phyloP scores from a whole-genome alignment of 2,888 invertebrate species.

The Embidobia sp. region DNA sequence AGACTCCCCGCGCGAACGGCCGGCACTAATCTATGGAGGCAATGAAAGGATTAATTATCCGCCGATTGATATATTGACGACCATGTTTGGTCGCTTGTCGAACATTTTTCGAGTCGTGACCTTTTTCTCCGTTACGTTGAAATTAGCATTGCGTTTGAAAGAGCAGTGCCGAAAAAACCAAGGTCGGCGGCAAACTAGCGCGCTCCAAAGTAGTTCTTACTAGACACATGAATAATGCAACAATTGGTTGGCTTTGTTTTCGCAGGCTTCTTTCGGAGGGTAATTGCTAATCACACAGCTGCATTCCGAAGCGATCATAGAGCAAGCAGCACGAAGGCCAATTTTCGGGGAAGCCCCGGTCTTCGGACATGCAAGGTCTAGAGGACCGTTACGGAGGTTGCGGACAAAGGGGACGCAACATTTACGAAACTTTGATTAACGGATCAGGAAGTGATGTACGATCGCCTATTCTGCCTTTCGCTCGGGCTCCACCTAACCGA shows the following conservation, averaged over 20 bases:
- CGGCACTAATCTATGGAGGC: conserved; percentile 57
- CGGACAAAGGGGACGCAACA: conserved; percentile 10
- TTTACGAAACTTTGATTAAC: conserved; percentile 48
- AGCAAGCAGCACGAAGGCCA: conserved; percentile 51
- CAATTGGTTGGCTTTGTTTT: conserved; percentile 74
- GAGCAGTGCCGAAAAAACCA: conserved; percentile 6
- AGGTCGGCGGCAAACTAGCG: conserved; percentile 6
- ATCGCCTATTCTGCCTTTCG: conserved; percentile 29
- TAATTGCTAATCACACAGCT: conserved; percentile 56
- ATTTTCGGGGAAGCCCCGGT: conserved; percentile 39
- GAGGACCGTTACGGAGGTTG: conserved; percentile 30
- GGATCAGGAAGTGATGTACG: conserved; percentile 50
- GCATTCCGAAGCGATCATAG: conserved; percentile 62
- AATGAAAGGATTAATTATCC: conserved; percentile 65
- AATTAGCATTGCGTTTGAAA: conserved; percentile 43
- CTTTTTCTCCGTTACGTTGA: conserved; percentile 44
- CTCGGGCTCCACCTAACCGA: conserved; percentile 21
- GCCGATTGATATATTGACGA: conserved; percentile 60
- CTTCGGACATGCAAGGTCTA: conserved; percentile 22
- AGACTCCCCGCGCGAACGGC: conserved; percentile 39
- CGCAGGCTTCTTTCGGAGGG: conserved; percentile 64
- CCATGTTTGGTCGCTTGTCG: conserved; percentile 52
- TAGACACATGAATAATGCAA: conserved; percentile 76
- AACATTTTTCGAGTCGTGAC: conserved; percentile 54
- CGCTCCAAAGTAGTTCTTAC: conserved; percentile 64